Evolutionary conservation across 2,888 invertebrate genomes (phyloP).

Genomic region (Oasisia sp.): DNA sequence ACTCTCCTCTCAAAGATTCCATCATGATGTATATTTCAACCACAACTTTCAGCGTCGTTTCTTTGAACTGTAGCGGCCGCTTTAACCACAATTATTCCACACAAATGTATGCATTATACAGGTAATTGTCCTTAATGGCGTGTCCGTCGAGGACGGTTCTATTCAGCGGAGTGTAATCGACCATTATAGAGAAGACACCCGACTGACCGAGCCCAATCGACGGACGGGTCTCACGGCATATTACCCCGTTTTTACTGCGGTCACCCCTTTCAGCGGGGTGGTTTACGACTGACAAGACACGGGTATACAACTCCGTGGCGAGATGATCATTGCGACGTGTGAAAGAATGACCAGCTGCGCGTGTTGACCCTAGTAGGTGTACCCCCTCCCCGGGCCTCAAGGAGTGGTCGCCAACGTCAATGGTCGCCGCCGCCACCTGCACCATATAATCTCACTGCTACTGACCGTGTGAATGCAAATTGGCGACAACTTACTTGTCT

Average conservation of each 20-base stretch:
- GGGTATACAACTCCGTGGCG: neutral
- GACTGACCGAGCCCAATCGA: neutral
- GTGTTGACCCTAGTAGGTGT: neutral
- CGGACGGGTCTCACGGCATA: neutral
- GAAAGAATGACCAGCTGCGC: neutral
- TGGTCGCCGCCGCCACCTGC: neutral
- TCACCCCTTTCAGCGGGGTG: neutral
- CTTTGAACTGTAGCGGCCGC: neutral
- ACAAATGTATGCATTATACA: neutral
- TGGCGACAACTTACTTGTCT: neutral
- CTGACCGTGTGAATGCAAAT: constrained; percentile 2
- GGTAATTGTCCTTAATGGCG: neutral
- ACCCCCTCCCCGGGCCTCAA: neutral
- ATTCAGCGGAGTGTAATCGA: neutral
- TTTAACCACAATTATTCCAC: neutral
- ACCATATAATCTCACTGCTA: neutral
- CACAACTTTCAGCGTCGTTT: neutral
- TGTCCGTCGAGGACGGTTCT: neutral
- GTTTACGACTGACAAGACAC: neutral
- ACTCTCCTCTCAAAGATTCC: neutral
- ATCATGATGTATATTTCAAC: neutral
- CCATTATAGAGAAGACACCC: neutral
- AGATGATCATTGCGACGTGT: constrained; percentile 2
- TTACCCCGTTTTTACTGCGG: neutral
- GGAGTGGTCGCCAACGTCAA: neutral